Percentiles rank a stretch among this genome's conserved stretches.
These are phyloP conservation scores for Thomomys bottae DNA, from an alignment of 2,113 vertebrate genomes.

Conservation along the genomic window DNA sequence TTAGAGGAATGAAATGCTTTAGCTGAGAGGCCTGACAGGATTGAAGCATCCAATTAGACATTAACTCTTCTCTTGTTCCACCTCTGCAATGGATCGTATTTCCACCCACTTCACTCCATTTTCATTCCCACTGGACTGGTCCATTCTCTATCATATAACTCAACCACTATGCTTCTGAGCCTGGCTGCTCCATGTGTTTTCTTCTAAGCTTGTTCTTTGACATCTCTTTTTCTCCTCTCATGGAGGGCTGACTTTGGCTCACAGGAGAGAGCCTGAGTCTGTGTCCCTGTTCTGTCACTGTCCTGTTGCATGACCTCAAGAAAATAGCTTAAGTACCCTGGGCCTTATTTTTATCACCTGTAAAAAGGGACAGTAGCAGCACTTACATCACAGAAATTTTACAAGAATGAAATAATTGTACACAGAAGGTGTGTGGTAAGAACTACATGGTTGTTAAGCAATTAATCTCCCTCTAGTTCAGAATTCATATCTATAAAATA, in stretches of 20 bases:
- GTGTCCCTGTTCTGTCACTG: not conserved
- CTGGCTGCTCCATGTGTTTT: no score
- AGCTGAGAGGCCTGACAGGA: slow-evolving; percentile 36
- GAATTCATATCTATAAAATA: slow-evolving; percentile 19
- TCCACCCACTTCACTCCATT: not conserved
- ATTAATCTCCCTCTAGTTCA: not conserved
- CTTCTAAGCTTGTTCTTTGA: not conserved
- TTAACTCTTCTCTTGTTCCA: not conserved
- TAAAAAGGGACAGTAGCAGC: not conserved
- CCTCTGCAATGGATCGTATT: not conserved
- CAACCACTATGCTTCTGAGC: not conserved
- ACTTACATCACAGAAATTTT: not conserved
- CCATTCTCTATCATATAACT: not conserved
- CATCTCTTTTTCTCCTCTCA: not conserved
- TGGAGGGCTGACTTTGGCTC: not conserved
- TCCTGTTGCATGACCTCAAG: not conserved
- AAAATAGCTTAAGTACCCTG: not conserved
- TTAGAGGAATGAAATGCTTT: not conserved
- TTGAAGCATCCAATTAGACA: slow-evolving; percentile 26
- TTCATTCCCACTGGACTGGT: not conserved
- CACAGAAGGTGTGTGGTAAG: not conserved
- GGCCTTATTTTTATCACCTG: not conserved
- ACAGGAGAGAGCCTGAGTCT: not conserved
- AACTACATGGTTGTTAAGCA: not conserved
- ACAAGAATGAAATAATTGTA: not conserved